phyloP scores from a whole-genome alignment of 2,888 invertebrate genomes.

The Erynnis tages region DNA sequence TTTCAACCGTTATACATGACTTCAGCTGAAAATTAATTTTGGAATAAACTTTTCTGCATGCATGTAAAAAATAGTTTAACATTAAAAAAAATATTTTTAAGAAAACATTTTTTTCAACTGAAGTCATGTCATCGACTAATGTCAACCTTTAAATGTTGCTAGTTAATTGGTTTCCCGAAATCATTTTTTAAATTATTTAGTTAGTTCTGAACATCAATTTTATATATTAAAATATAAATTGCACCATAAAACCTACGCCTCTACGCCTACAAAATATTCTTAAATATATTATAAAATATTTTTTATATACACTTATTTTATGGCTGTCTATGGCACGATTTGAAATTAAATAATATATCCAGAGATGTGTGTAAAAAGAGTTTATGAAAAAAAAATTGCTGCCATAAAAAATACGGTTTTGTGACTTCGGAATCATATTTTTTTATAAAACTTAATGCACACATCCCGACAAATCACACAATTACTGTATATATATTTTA shows the following conservation, averaged over 20 bases:
- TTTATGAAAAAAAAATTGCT: neutral
- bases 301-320: slow-evolving; percentile 33
- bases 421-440: neutral
- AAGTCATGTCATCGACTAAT: neutral
- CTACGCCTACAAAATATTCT: slow-evolving; percentile 33
- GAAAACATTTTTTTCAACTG: neutral
- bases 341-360: slow-evolving; percentile 6
- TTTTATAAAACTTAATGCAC: slow-evolving; percentile 5
- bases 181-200: slow-evolving; percentile 27
- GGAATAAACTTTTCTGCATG: neutral
- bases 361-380: slow-evolving; percentile 12
- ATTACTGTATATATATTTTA: slow-evolving; percentile 4
- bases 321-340: slow-evolving; percentile 42
- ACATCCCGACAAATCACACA: slow-evolving; percentile 8
- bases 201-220: slow-evolving; percentile 37
- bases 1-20: neutral
- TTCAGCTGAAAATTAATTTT: neutral
- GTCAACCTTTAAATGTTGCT: slow-evolving; percentile 16
- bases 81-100: neutral
- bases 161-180: slow-evolving; percentile 33
- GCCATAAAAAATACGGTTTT: neutral
- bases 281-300: slow-evolving; percentile 30
- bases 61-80: no score
- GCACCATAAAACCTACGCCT: slow-evolving; percentile 45
- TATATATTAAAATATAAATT: slow-evolving; percentile 40